Evolutionary conservation across 2,888 invertebrate species (phyloP), one percentile per base, ranked within the genome.

Genomic region (Coelogynopora nodosa): DNA sequence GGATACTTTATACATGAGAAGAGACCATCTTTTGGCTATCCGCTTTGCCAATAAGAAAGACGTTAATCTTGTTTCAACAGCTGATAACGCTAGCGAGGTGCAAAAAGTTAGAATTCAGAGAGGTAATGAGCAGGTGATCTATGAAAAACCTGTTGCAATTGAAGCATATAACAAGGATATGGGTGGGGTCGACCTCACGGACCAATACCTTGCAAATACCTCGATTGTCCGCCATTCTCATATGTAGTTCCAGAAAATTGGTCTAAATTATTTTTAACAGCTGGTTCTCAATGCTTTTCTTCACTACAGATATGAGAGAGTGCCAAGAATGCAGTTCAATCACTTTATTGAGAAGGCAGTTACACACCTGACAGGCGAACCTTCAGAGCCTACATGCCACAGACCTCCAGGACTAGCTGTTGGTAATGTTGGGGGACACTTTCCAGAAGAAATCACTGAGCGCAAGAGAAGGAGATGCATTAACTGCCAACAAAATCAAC

Each of bases 131-230:
- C 30, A 2, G 5, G 18, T 31, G 27, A 26, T 31, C 82, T 31
- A 13, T 29, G 10, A 30, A 30, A 31, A 82, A 29, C 30, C 82
- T 30, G 18, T 27, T 5, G n/a, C 1, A 31, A 31, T 30, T 26
- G 30, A 30, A 13, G 30, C 30, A 5, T 13, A 82, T 31, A 82
- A 82, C 31, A 2, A 30, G 10, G 82, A 82, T 18, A 82, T 82
- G 82, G 82, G 82, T 31, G 82, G 82, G 30, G 82, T 82, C 30
- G 82, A 82, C 31, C 82, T 82, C 5, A 82, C 82, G 27, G 82
- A 82, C 23, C 82, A 82, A 26, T 26, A 82, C 31, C 23, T 82
- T 30, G 27, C 82, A 5, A 2, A 30, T 28, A 2, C 23, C 13
- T 27, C 30, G 2, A 30, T 82, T 2, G 82, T 82, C 28, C 82